phyloP scores from a whole-genome alignment of 2,113 vertebrate species.

The Acanthisitta chloris region DNA sequence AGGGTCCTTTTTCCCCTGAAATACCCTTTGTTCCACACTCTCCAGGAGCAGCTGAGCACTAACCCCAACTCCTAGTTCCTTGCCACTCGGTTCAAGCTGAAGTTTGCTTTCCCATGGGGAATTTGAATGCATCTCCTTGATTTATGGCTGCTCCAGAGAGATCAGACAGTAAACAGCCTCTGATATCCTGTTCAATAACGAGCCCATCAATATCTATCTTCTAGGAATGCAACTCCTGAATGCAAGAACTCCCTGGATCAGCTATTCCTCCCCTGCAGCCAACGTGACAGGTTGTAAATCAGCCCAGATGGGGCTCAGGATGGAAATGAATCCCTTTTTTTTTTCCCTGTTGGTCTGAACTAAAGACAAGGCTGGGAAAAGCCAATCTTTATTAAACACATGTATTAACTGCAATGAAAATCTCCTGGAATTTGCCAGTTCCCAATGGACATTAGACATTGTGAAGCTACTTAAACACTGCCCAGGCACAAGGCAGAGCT shows the following conservation, averaged over 20 bases:
- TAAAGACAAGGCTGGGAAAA: neutral
- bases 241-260: neutral
- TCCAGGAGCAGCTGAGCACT: neutral
- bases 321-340: neutral
- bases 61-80: neutral
- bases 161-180: conserved; percentile 23
- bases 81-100: neutral
- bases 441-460: no score
- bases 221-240: neutral
- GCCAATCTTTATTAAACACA: neutral
- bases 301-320: neutral
- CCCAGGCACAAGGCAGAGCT: neutral
- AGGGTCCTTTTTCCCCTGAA: neutral
- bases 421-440: neutral
- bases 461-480: neutral
- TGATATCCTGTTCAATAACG: conserved; percentile 14
- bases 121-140: conserved; percentile 9
- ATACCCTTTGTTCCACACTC: neutral
- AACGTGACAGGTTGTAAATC: neutral
- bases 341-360: neutral
- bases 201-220: conserved; percentile 39
- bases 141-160: neutral
- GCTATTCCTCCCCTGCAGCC: neutral
- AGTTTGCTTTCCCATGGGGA: neutral
- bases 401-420: neutral